Evolutionary conservation across 1,140 invertebrate species (phyloP).

Genomic region (Drosophila orosa): DNA sequence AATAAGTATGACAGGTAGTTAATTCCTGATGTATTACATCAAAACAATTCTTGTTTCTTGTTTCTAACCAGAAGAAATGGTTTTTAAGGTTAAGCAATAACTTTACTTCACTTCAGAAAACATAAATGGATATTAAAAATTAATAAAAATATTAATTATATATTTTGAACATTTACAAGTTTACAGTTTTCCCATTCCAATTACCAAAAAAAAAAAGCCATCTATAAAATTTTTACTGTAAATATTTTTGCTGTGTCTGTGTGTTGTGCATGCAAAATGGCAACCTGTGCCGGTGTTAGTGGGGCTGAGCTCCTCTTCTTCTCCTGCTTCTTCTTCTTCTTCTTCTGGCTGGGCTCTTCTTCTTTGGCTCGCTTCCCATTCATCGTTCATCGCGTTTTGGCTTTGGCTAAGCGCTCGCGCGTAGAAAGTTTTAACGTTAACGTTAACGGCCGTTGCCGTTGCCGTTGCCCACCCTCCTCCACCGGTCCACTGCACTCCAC

Average conservation of each 20-base stretch:
- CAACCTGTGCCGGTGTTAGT: slow-evolving; percentile 35
- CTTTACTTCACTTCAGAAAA: too few species aligned
- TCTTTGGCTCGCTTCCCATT: slow-evolving; percentile 32
- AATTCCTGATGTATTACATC: neutral
- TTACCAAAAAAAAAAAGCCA: neutral
- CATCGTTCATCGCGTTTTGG: slow-evolving; percentile 61
- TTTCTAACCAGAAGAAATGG: too few species aligned
- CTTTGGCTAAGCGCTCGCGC: slow-evolving; percentile 76
- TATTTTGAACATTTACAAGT: neutral
- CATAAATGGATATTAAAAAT: too few species aligned
- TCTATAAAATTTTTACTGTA: slow-evolving; percentile 1
- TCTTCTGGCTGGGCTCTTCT: slow-evolving; percentile 44
- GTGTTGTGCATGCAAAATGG: slow-evolving; percentile 58
- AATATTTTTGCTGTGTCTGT: neutral
- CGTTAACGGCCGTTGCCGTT: slow-evolving; percentile 50
- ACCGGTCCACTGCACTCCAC: slow-evolving; percentile 37
- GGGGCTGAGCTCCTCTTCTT: slow-evolving; percentile 4
- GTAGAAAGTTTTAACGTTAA: slow-evolving; percentile 80
- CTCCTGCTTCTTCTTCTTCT: slow-evolving; percentile 12
- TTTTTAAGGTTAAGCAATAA: too few species aligned
- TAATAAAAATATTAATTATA: neutral
- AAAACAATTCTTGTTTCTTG: too few species aligned
- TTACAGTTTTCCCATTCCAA: neutral
- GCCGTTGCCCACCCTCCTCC: slow-evolving; percentile 41
- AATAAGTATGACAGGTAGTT: neutral